Evolutionary conservation across 2,113 vertebrate species (phyloP), one percentile per base, ranked within the genome.

Genomic region (Acrocephalus kingi): DNA sequence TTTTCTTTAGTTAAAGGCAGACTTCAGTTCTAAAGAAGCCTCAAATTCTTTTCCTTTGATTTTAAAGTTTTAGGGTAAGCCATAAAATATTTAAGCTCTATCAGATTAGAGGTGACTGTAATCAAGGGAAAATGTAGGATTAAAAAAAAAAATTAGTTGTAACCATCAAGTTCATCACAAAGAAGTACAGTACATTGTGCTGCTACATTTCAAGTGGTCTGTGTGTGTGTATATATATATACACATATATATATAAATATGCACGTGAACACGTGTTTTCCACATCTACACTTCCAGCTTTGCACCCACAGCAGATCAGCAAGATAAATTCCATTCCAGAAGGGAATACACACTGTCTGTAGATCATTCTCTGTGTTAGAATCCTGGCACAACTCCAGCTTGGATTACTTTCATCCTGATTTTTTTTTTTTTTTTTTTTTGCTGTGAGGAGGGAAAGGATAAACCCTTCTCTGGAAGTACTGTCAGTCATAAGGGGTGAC

Each of bases 301-400:
- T 71, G 55, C 23, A 33, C 17, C 6, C 35, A 68, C 45, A 89
- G 74, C n/a, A 77, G 46, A 88, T 51, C 24, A 87, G 20, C 58
- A 89, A 89, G 72, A 61, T 45, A 35, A 82, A 84, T 73, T 61
- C 58, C 46, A 24, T 71, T 95, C 81, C 87, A 75, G 76, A 88
- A 90, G 59, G 18, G 35, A 94, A 67, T 37, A 23, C 45, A 24
- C 8, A 13, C 22, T 46, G 39, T 63, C 31, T 86, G 33, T 35
- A 16, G 51, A 43, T 83, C 30, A 58, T 54, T 23, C 15, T 81
- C 46, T 72, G 21, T 66, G 46, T 55, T 83, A 73, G 46, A 88
- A 51, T 52, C 25, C 54, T 88, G 59, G 51, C 46, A 58, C 52
- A 55, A 45, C 61, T 96, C 37, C 41, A 81, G 21, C 22, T 66